Percentiles rank a stretch among this genome's conserved stretches.
Evolutionary conservation across 2,888 invertebrate genomes (phyloP).

Genomic region (Colostygia pectinataria): DNA sequence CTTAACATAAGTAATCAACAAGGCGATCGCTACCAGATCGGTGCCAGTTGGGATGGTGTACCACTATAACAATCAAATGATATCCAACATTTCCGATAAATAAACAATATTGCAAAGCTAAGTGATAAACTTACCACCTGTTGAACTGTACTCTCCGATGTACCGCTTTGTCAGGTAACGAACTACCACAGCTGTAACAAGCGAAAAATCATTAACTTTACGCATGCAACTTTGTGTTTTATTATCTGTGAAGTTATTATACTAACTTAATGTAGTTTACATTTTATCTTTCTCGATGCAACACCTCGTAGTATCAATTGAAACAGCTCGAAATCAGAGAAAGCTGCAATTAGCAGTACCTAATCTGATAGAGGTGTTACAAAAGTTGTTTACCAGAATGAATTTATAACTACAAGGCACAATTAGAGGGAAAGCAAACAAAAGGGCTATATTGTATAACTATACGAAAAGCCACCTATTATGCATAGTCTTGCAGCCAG

Average conservation of each 20-base stretch:
- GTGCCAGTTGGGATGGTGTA: conserved; percentile 25
- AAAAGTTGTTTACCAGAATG: conserved; percentile 74
- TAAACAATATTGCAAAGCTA: conserved; percentile 5
- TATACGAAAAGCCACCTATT: conserved; percentile 28
- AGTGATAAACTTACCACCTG: conserved; percentile 85
- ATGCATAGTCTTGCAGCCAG: conserved; percentile 39
- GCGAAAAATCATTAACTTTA: conserved; percentile 42
- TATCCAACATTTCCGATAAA: no score
- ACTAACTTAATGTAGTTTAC: conserved; percentile 43
- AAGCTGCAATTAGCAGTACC: conserved; percentile 76
- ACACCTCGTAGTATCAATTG: conserved; percentile 54
- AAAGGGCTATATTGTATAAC: conserved; percentile 46
- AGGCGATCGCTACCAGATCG: conserved; percentile 18
- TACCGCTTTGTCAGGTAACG: conserved; percentile 90
- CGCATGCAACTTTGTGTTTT: conserved; percentile 17
- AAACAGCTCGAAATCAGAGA: conserved; percentile 66
- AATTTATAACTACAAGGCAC: conserved; percentile 75
- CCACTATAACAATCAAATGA: conserved; percentile 13
- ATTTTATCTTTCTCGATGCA: conserved; percentile 58
- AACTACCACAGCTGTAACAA: conserved; percentile 89
- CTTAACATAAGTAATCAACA: conserved; percentile 43
- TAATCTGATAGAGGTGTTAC: conserved; percentile 70
- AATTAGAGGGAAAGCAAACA: conserved; percentile 79
- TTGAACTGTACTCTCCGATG: conserved; percentile 91
- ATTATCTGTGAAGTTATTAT: conserved; percentile 28